Base-by-base conservation (phyloP, 2,797 vertebrate genomes). In the Microchirus variegatus region DNA sequence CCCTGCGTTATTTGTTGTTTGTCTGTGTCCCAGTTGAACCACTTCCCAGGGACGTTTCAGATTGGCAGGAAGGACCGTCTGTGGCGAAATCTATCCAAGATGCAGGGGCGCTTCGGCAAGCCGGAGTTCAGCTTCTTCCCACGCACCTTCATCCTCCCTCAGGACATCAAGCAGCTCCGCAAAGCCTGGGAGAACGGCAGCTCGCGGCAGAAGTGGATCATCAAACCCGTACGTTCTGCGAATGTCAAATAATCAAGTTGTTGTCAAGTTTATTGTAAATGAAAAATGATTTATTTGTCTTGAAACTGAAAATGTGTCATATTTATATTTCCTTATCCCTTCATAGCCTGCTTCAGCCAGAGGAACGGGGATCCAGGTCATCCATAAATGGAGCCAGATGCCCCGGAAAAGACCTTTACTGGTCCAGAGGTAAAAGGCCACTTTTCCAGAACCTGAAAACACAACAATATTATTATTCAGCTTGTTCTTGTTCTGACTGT, bases 11-110 rank as follows among this genome's bases (percentile, higher is more conserved):
- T 4, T 19, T 17, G 5, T 19, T 16, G 1, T 19, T 16, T 9
- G n/a, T 19, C 3, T 6, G 12, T 31, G 0, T 68, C 16, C 2
- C 55, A 99, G 97, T 72, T 99, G 78, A 99, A 99, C 82, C 97
- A 99, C 84, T 99, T 99, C 83, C 98, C 97, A 0, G 97, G 97
- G 19, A 97, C 96, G 0, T 99, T 99, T 89, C 96, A 99, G 90
- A 98, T 99, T 13, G 98, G 98, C 73, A 93, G 97, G 42, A 99
- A 99, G 86, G 98, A 99, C 85, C 92, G 95, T 1, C 91, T 99
- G 43, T 99, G 98, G 97, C 91, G 95, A 67, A 99, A 99, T 82
- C 83, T 99, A 65, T 95, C 96, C 48, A 96, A 95, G 78, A 96
- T 99, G 97, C 95, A 95, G 81, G 77, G 78, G 65, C 95, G 92